Evolutionary conservation across 2,113 vertebrate genomes (phyloP).

Genomic region (Crypturellus undulatus): DNA sequence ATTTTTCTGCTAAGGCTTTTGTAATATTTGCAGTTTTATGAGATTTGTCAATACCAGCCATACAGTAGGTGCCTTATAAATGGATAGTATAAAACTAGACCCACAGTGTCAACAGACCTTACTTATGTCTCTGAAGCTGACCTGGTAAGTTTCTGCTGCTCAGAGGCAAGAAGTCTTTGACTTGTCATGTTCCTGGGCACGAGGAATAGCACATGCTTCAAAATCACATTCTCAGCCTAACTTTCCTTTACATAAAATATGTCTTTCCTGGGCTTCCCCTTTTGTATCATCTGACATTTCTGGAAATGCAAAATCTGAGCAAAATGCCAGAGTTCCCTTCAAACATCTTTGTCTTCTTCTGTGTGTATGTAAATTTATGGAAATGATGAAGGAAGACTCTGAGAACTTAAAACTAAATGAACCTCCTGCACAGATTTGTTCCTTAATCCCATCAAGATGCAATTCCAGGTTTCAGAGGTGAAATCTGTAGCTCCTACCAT

Average conservation of each 20-base stretch:
- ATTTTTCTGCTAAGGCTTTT: not conserved
- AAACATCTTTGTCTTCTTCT: accelerated
- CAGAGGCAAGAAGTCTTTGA: not conserved
- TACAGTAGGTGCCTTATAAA: not conserved
- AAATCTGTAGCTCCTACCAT: not conserved
- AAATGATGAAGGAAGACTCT: not conserved
- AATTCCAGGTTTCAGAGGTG: not conserved
- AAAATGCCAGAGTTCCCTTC: not conserved
- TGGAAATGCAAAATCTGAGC: not conserved
- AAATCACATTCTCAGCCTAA: not conserved
- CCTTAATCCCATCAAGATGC: not conserved
- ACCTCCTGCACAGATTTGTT: not conserved
- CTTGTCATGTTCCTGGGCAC: not conserved
- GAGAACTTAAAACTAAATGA: not conserved
- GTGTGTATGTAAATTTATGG: not conserved
- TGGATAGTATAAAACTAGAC: not conserved
- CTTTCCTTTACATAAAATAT: not conserved
- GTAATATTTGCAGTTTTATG: not conserved
- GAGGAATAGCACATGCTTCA: not conserved
- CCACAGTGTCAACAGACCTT: not conserved
- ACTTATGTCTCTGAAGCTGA: not conserved
- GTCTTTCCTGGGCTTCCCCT: not conserved
- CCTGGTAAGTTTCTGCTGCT: not conserved
- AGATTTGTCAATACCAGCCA: not conserved
- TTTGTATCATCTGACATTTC: not conserved